Evolutionary conservation across 1,140 invertebrate genomes (phyloP).

Genomic region (Zaprionus kolodkinae): DNA sequence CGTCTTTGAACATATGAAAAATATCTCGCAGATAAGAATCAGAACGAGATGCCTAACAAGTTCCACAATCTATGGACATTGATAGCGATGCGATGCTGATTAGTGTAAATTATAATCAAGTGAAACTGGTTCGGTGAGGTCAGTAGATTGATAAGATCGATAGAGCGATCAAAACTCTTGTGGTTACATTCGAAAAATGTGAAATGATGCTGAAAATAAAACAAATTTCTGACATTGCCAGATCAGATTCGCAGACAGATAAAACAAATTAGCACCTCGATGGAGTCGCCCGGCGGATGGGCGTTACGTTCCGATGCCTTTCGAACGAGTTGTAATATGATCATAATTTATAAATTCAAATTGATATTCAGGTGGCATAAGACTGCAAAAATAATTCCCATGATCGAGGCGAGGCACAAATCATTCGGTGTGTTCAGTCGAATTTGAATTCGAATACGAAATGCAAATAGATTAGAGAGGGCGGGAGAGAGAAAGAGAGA

Average conservation of each 20-base stretch:
- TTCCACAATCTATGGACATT: slow-evolving; percentile 45
- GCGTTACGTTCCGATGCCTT: neutral
- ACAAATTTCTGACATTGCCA: slow-evolving; percentile 19
- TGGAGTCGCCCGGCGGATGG: slow-evolving; percentile 14
- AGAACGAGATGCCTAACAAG: neutral
- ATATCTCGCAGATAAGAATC: slow-evolving; percentile 10
- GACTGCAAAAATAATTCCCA: slow-evolving; percentile 77
- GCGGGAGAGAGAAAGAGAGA: too few species aligned
- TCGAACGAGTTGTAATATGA: slow-evolving; percentile 72
- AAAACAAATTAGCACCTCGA: slow-evolving; percentile 66
- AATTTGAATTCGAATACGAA: slow-evolving; percentile 25
- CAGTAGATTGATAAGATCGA: slow-evolving; percentile 23
- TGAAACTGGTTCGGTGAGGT: slow-evolving; percentile 48
- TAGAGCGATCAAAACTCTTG: slow-evolving; percentile 53
- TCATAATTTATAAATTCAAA: slow-evolving; percentile 72
- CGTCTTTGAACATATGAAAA: slow-evolving; percentile 30
- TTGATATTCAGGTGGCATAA: slow-evolving; percentile 74
- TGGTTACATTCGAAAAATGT: slow-evolving; percentile 16
- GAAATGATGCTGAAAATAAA: slow-evolving; percentile 4
- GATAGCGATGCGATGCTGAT: slow-evolving; percentile 32
- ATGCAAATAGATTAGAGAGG: too few species aligned
- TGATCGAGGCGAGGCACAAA: slow-evolving; percentile 61
- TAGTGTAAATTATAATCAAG: slow-evolving; percentile 2
- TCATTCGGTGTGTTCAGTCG: slow-evolving; percentile 29
- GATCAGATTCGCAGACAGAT: slow-evolving; percentile 50